Percentiles rank a stretch among this genome's conserved stretches.
phyloP scores from a whole-genome alignment of 1,140 invertebrate species.

The Drosophila ercepeae region DNA sequence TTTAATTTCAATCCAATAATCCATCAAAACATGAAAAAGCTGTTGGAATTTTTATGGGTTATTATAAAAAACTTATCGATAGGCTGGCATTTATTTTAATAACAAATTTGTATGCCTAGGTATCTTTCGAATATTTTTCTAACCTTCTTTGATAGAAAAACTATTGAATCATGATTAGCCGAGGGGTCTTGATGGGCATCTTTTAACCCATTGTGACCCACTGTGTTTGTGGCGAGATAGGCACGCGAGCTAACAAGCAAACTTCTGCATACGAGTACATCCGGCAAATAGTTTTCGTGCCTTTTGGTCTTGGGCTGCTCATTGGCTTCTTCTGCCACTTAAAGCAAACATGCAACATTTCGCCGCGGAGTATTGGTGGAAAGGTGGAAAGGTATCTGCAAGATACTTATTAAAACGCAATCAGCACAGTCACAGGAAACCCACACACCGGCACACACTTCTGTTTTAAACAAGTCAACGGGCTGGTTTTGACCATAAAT shows the following conservation, averaged over 20 bases:
- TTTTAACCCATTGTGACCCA: constrained; percentile 70
- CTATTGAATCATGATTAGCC: constrained; percentile 29
- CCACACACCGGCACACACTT: constrained; percentile 1
- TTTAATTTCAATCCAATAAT: constrained; percentile 19
- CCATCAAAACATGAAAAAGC: constrained; percentile 32
- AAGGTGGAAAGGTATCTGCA: constrained; percentile 31
- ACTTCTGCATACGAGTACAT: constrained; percentile 24
- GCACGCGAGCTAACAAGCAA: constrained; percentile 55
- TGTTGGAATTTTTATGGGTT: constrained; percentile 1
- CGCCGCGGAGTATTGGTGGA: not conserved
- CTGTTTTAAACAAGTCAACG: constrained; percentile 39
- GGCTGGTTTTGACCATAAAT: constrained; percentile 74
- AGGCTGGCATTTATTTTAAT: not conserved
- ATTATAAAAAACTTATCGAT: not conserved
- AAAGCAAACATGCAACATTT: constrained; percentile 60
- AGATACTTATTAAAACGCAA: constrained; percentile 76
- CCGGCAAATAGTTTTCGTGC: constrained; percentile 55
- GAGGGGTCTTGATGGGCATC: constrained; percentile 27
- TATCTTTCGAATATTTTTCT: not conserved
- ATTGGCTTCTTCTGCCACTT: constrained; percentile 68
- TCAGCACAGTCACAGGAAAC: constrained; percentile 66
- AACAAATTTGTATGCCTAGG: not conserved
- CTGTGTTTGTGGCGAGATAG: constrained; percentile 26
- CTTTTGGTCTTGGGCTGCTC: constrained; percentile 34
- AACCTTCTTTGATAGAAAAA: constrained; percentile 11